Evolutionary conservation across 2,797 vertebrate genomes (phyloP).

Genomic region (Ptychadena robeensis): DNA sequence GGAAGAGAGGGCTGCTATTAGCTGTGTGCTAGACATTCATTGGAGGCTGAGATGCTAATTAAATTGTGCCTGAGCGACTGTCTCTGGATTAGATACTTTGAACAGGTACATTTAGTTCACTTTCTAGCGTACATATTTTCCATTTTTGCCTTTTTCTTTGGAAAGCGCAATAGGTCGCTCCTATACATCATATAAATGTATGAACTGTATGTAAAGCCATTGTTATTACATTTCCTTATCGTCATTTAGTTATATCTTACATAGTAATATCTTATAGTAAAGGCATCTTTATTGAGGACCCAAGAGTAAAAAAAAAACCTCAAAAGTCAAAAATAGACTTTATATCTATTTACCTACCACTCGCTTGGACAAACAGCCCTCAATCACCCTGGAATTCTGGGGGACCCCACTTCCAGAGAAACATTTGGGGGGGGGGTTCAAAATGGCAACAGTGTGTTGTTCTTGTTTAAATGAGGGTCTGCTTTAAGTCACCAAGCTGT

Average conservation of each 20-base stretch:
- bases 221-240: too few species aligned
- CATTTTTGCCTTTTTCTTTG: background rate
- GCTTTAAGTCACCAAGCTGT: too few species aligned
- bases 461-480: too few species aligned
- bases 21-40: constrained; percentile 29
- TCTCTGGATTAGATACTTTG: background rate
- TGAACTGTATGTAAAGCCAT: background rate
- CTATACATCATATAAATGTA: background rate
- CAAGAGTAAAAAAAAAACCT: too few species aligned
- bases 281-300: background rate
- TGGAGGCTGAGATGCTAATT: constrained; percentile 33
- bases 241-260: too few species aligned
- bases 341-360: background rate
- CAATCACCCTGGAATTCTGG: too few species aligned
- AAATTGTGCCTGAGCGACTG: constrained; percentile 32
- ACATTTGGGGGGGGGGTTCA: too few species aligned
- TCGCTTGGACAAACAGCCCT: background rate
- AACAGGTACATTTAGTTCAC: background rate
- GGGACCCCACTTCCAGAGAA: too few species aligned
- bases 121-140: constrained; percentile 16
- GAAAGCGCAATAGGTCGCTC: background rate
- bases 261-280: too few species aligned
- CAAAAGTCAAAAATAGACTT: background rate
- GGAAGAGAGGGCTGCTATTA: constrained; percentile 32
- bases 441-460: too few species aligned